Base-by-base conservation (phyloP, 2,888 invertebrate genomes). In the Belgica antarctica region DNA sequence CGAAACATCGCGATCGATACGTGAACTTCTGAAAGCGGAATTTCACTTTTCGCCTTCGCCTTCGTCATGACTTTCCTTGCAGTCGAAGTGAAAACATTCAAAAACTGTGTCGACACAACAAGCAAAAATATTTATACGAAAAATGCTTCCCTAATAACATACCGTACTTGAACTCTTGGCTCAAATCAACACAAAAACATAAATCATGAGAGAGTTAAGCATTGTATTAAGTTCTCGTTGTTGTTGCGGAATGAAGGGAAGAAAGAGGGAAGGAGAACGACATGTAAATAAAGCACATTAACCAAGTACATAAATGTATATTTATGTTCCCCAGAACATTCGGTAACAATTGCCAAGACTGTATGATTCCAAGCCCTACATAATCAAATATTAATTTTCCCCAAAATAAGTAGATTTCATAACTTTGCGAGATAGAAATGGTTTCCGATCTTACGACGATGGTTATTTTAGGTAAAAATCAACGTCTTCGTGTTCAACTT, bases 1-100 rank as follows among this genome's bases (percentile, higher is more conserved):
- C n/a, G 17, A 52, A 52, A 22, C 52, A 3, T 22, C 52, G 4
- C 52, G 52, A 52, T 52, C 52, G 52, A 52, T 52, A 52, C 19
- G 22, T 12, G 22, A 52, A 52, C 7, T 12, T 17, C 7, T 17
- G 12, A 52, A 52, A 46, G 5, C 15, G 15, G 8, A 46, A 52
- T 12, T n/a, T 52, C 22, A 41, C n/a, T n/a, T n/a, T 41, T 41
- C 34, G 34, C 7, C 34, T 34, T 34, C 34, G 12, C 34, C 12
- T 12, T 34, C n/a, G n/a, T n/a, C n/a, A n/a, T 34, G 34, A 34
- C 7, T 12, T 34, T 34, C 34, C 34, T n/a, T n/a, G n/a, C n/a
- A n/a, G n/a, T n/a, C n/a, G n/a, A n/a, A 34, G 34, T 7, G 7
- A 34, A 34, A 34, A 34, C 46, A n/a, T 46, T 46, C 46, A 46